Conservation (phyloP, 2,888 invertebrate species). For the Hydriomena furcata region DNA sequence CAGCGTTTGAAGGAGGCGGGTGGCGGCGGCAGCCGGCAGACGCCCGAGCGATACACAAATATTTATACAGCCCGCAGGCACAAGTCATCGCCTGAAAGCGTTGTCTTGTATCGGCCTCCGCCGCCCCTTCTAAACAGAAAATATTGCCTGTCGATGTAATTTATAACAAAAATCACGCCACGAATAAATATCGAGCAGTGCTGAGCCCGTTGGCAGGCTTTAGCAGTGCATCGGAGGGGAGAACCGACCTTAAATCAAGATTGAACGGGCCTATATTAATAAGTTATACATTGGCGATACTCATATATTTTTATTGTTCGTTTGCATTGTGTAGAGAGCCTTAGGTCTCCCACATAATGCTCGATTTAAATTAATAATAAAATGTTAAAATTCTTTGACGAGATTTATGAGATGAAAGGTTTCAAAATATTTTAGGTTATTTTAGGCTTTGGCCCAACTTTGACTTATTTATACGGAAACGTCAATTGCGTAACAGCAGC, state of each 20-base stretch:
- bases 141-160: slow-evolving; percentile 70
- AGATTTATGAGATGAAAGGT: slow-evolving; percentile 5
- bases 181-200: slow-evolving; percentile 47
- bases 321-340: too few species aligned
- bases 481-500: not conserved
- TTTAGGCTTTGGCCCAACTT: too few species aligned
- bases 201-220: slow-evolving; percentile 38
- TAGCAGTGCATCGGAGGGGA: slow-evolving; percentile 36
- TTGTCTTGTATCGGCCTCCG: slow-evolving; percentile 63
- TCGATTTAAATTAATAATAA: slow-evolving; percentile 20
- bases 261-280: slow-evolving; percentile 50
- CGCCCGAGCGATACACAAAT: slow-evolving; percentile 69
- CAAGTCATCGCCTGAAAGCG: slow-evolving; percentile 77
- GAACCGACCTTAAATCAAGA: slow-evolving; percentile 54
- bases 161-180: slow-evolving; percentile 60
- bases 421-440: too few species aligned
- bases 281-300: slow-evolving; percentile 44
- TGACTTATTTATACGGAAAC: too few species aligned
- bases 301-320: slow-evolving; percentile 40
- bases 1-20: slow-evolving; percentile 50
- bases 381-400: slow-evolving; percentile 2
- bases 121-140: slow-evolving; percentile 60
- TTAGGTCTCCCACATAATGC: slow-evolving; percentile 22
- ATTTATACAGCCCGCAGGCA: slow-evolving; percentile 63
- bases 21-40: slow-evolving; percentile 43